Percentiles rank a stretch among this genome's conserved stretches.
phyloP scores from a whole-genome alignment of 1,140 invertebrate species.

The Delia radicum region DNA sequence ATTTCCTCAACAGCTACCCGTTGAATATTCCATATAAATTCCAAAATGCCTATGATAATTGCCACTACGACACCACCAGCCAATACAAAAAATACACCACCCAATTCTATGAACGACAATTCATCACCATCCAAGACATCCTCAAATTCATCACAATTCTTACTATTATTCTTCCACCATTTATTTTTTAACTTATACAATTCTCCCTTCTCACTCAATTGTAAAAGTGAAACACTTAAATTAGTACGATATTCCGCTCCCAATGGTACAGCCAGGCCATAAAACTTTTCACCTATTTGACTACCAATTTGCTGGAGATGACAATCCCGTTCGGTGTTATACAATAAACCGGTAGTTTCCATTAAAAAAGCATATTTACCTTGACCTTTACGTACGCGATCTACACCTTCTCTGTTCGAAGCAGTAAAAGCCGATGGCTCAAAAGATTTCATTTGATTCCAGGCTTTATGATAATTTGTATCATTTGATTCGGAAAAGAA shows the following conservation, averaged over 20 bases:
- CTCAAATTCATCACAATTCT: constrained; percentile 31
- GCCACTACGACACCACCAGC: constrained; percentile 65
- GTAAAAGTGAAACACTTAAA: constrained; percentile 74
- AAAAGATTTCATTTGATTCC: constrained; percentile 79
- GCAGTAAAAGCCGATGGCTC: constrained; percentile 80
- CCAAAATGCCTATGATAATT: constrained; percentile 68
- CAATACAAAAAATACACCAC: constrained; percentile 73
- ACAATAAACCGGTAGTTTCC: constrained; percentile 82
- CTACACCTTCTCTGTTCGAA: constrained; percentile 80
- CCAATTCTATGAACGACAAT: constrained; percentile 65
- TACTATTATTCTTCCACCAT: constrained; percentile 76
- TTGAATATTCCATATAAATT: constrained; percentile 83
- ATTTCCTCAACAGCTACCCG: constrained; percentile 77
- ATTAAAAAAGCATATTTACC: constrained; percentile 78
- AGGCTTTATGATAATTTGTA: constrained; percentile 71
- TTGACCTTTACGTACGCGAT: constrained; percentile 70
- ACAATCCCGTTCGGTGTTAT: constrained; percentile 73
- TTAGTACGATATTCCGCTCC: constrained; percentile 65
- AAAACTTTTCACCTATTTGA: constrained; percentile 79
- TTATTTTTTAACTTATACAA: constrained; percentile 77
- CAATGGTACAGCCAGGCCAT: constrained; percentile 77
- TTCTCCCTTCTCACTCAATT: constrained; percentile 78
- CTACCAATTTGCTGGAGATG: constrained; percentile 76
- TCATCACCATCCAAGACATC: constrained; percentile 53
- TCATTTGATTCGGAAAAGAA: constrained; percentile 64